These are phyloP conservation scores for Pseudonaja textilis DNA, from an alignment of 2,113 vertebrate species.

Conservation along the genomic window DNA sequence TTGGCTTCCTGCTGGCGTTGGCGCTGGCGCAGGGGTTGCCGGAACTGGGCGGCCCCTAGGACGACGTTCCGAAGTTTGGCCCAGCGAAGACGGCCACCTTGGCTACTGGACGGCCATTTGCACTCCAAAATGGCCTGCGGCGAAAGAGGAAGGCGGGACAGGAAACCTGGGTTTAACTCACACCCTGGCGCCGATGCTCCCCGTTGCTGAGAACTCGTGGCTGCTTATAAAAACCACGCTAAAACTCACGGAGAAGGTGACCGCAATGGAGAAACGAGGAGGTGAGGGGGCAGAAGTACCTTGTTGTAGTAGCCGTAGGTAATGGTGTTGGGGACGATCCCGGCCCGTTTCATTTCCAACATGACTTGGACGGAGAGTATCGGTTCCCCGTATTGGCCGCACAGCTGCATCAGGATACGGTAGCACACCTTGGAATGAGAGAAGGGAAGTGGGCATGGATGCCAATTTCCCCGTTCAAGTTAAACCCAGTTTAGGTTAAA, in stretches of 20 bases:
- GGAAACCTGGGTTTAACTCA: not conserved
- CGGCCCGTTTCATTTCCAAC: conserved; percentile 93
- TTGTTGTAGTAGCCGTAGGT: conserved; percentile 97
- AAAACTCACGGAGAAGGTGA: not conserved
- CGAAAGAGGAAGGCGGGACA: conserved; percentile 6
- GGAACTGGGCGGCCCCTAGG: conserved; percentile 90
- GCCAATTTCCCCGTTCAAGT: not conserved
- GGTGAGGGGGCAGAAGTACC: conserved; percentile 58
- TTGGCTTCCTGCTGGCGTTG: conserved; percentile 58
- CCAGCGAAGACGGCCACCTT: conserved; percentile 88
- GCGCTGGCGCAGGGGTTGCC: conserved; percentile 79
- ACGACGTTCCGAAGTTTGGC: conserved; percentile 91
- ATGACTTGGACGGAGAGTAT: conserved; percentile 90
- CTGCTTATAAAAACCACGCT: not conserved
- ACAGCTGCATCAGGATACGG: conserved; percentile 94
- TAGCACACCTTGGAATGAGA: conserved; percentile 83
- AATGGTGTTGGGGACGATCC: conserved; percentile 92
- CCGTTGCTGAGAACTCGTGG: fast-evolving
- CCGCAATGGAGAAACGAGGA: not conserved
- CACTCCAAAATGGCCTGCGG: conserved; percentile 91
- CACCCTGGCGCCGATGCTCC: not conserved
- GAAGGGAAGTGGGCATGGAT: fast-evolving
- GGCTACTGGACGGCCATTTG: conserved; percentile 91
- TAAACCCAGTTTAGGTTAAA: not conserved
- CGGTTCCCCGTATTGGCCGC: conserved; percentile 91